Evolutionary conservation across 2,797 vertebrate species (phyloP).

Genomic region (Chrysocyon brachyurus): DNA sequence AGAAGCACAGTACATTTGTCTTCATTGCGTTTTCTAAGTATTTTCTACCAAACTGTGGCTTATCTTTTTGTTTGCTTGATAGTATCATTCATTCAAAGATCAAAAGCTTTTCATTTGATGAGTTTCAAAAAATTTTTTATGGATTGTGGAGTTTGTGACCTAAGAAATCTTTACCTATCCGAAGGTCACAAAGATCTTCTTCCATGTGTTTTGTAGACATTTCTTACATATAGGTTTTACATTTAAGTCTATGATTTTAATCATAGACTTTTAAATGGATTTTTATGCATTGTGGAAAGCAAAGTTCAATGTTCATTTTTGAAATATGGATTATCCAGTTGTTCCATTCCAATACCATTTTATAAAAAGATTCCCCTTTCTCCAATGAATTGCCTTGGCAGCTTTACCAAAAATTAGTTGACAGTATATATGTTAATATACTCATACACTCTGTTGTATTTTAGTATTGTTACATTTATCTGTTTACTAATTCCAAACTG

Average conservation of each 20-base stretch:
- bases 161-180: not conserved
- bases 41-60: not conserved
- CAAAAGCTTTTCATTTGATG: conserved; percentile 31
- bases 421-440: not conserved
- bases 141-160: not conserved
- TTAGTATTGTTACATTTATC: not conserved
- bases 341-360: not conserved
- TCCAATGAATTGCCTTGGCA: not conserved
- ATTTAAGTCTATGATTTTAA: not conserved
- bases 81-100: not conserved
- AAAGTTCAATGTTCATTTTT: not conserved
- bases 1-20: not conserved
- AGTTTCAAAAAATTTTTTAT: not conserved
- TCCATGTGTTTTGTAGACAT: not conserved
- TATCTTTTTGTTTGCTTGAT: not conserved
- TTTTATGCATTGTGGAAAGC: not conserved
- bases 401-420: not conserved
- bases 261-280: not conserved
- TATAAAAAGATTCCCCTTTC: not conserved
- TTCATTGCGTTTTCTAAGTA: not conserved
- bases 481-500: not conserved
- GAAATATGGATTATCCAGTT: not conserved
- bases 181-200: not conserved
- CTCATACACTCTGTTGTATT: not conserved
- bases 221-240: not conserved